phyloP scores from a whole-genome alignment of 2,797 vertebrate genomes.

The Pseudotriccus pelzelni region DNA sequence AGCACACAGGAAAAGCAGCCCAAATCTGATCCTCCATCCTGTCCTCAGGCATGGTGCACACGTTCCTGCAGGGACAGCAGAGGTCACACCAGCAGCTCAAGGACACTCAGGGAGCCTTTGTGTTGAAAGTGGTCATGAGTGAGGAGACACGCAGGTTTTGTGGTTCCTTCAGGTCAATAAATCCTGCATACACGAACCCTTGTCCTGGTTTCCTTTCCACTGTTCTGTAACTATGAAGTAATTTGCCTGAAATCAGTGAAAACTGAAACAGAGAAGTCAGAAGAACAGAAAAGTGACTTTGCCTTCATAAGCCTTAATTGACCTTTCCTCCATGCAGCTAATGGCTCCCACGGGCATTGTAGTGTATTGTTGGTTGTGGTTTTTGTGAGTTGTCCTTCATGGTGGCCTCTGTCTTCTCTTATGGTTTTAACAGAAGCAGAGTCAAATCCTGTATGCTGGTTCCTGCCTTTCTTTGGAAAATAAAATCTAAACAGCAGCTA shows the following conservation, averaged over 20 bases:
- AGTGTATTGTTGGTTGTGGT: neutral
- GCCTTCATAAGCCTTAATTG: neutral
- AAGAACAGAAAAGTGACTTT: neutral
- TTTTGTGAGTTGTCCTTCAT: neutral
- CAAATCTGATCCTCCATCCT: neutral
- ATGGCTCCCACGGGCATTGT: neutral
- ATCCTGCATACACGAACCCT: neutral
- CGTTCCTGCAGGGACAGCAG: neutral
- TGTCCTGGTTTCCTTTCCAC: neutral
- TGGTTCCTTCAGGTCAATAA: neutral
- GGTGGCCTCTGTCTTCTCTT: neutral
- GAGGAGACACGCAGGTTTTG: neutral
- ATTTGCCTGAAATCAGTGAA: neutral
- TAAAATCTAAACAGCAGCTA: neutral
- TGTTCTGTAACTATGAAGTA: neutral
- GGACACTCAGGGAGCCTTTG: neutral
- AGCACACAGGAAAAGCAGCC: neutral
- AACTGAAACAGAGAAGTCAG: neutral
- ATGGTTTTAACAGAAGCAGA: neutral
- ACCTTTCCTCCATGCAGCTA: neutral
- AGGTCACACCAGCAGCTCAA: neutral
- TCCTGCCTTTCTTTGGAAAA: neutral
- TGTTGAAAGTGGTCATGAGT: neutral
- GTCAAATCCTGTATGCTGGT: neutral
- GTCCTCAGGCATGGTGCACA: neutral